Base-by-base conservation (phyloP, 37 sponge, comb jelly and placozoan genomes). In the Aplysina aerophoba region DNA sequence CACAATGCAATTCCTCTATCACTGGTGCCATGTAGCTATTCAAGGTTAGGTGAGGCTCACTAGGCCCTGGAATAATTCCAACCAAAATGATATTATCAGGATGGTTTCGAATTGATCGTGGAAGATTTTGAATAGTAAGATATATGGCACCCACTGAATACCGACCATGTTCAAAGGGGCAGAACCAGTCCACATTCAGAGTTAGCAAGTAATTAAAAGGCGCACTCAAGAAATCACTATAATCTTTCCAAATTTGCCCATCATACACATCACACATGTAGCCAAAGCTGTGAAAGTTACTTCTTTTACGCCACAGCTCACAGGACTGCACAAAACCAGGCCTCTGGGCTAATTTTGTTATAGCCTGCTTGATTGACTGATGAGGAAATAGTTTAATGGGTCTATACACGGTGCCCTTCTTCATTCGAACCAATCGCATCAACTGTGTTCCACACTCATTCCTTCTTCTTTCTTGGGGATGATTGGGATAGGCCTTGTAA, bases 131-230 rank as follows among this genome's bases (percentile, higher is more conserved):
- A 80, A 91, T 81, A 50, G 83, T 68, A 24, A 91, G 56, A 59
- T 91, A 91, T 25, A 91, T 71, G 0, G 88, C 85, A 61, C 91
- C 91, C 35, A 84, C 77, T 59, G 91, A 91, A 58, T 91, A 91
- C 36, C 61, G 55, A 17, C 69, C 73, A 22, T 74, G 79, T 12
- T 81, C 74, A 36, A 85, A 54, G 31, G 84, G 87, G 30, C 71
- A 39, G 67, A 86, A 86, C 80, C 84, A 90, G 62, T 86, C 91
- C 27, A 91, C 88, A 87, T 91, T 91, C 44, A 91, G 56, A 14
- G 57, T 80, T 62, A 87, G 25, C 38, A 84, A 34, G 64, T 79
- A 91, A 27, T 68, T 79, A 30, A 30, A 73, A 75, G 86, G 90
- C 31, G 74, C 39, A 35, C 64, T 27, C 36, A 90, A 24, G 44